Conservation (phyloP, 2,888 invertebrate species). For the Dinocampus coccinellae region DNA sequence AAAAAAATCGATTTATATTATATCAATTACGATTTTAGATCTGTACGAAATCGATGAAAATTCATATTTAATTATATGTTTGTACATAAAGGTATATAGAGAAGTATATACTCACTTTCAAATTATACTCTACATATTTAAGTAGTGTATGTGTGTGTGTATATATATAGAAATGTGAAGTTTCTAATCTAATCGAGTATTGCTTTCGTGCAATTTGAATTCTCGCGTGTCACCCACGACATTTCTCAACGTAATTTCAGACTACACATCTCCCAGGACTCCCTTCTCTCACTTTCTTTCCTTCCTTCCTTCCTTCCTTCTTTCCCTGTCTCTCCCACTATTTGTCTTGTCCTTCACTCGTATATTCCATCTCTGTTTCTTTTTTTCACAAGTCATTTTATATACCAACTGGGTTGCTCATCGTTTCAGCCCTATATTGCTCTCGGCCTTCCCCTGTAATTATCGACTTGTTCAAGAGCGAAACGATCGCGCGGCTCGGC, state of each 20-base stretch:
- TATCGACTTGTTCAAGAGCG: constrained; percentile 25
- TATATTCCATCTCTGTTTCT: too few species aligned
- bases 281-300: too few species aligned
- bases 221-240: constrained; percentile 30
- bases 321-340: too few species aligned
- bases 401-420: background rate
- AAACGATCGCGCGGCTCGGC: constrained; percentile 5
- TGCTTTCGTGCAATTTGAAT: constrained; percentile 28
- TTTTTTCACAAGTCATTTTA: too few species aligned
- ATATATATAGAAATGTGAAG: background rate
- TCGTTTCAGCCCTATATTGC: background rate
- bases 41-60: too few species aligned
- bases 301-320: too few species aligned
- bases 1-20: too few species aligned
- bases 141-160: background rate
- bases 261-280: constrained; percentile 17
- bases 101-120: background rate
- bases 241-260: constrained; percentile 25
- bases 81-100: too few species aligned
- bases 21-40: too few species aligned
- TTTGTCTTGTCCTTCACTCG: background rate
- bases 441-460: constrained; percentile 26
- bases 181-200: constrained; percentile 30
- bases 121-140: background rate
- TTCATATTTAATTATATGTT: too few species aligned